phyloP scores from a whole-genome alignment of 2,113 vertebrate species.

The Pungitius pungitius region DNA sequence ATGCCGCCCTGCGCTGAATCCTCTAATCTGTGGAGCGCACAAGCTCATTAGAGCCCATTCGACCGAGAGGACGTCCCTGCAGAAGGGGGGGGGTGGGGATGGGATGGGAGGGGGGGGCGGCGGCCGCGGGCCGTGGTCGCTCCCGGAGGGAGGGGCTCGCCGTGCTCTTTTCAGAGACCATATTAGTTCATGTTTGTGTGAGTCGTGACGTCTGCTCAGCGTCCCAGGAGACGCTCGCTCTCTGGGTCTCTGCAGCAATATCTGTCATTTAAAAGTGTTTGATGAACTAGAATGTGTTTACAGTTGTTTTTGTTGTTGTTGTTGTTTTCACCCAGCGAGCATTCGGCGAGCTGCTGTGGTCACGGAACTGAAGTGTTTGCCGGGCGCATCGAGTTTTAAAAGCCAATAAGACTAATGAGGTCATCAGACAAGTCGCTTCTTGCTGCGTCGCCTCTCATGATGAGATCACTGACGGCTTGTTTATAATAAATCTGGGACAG shows the following conservation, averaged over 20 bases:
- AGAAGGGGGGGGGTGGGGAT: no score
- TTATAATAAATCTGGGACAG: conserved; percentile 45
- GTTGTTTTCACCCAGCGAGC: background rate
- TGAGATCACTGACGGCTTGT: conserved; percentile 30
- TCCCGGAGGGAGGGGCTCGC: no score
- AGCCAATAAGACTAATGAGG: conserved; percentile 40
- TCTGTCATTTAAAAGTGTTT: no score
- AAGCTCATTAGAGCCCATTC: conserved; percentile 40
- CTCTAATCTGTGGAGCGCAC: conserved; percentile 49
- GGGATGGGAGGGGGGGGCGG: no score
- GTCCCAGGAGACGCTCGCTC: conserved; percentile 21
- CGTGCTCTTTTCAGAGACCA: conserved; percentile 57
- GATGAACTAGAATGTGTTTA: background rate
- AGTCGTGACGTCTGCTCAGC: conserved; percentile 65
- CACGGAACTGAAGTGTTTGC: background rate
- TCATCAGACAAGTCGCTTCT: conserved; percentile 22
- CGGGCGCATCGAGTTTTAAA: background rate
- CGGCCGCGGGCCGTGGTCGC: no score
- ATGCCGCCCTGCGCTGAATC: conserved; percentile 18
- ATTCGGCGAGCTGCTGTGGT: conserved; percentile 16
- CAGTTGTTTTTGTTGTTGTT: background rate
- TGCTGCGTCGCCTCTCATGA: conserved; percentile 25
- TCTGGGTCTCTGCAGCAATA: no score
- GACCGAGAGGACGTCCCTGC: no score
- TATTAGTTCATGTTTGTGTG: conserved; percentile 81